phyloP scores from a whole-genome alignment of 2,113 vertebrate genomes.

The Willisornis vidua region DNA sequence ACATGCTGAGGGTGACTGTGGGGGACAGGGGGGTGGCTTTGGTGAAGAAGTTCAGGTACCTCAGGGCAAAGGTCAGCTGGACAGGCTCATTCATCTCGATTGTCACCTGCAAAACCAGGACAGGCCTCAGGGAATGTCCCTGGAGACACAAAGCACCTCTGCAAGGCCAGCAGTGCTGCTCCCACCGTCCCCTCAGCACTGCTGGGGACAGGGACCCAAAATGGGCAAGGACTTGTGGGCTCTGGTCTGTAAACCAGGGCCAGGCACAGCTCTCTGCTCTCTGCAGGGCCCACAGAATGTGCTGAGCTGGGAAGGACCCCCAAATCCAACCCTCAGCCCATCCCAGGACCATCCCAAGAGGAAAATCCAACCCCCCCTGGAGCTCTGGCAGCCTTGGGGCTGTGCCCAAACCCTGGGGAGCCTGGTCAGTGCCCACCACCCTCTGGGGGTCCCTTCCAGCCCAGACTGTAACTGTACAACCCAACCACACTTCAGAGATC shows the following conservation, averaged over 20 bases:
- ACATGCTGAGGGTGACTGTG: slow-evolving; percentile 97
- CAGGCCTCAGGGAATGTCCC: neutral
- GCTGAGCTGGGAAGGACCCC: neutral
- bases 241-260: rapidly evolving
- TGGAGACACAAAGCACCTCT: too few species aligned
- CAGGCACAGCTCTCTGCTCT: rapidly evolving
- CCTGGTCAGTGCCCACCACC: neutral
- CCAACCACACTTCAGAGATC: rapidly evolving
- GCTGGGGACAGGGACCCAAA: rapidly evolving
- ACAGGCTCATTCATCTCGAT: slow-evolving; percentile 98
- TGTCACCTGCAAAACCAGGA: slow-evolving; percentile 78
- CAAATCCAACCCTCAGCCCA: neutral
- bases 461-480: rapidly evolving
- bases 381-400: neutral
- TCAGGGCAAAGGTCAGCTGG: slow-evolving; percentile 93
- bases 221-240: rapidly evolving
- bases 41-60: slow-evolving; percentile 98
- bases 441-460: neutral
- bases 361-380: neutral
- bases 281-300: neutral
- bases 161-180: too few species aligned
- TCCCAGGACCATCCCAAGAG: neutral
- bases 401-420: neutral
- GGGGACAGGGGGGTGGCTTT: slow-evolving; percentile 95
- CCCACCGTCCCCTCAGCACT: neutral